Evolutionary conservation across 2,113 vertebrate genomes (phyloP).

Genomic region (Crotalus horridus): DNA sequence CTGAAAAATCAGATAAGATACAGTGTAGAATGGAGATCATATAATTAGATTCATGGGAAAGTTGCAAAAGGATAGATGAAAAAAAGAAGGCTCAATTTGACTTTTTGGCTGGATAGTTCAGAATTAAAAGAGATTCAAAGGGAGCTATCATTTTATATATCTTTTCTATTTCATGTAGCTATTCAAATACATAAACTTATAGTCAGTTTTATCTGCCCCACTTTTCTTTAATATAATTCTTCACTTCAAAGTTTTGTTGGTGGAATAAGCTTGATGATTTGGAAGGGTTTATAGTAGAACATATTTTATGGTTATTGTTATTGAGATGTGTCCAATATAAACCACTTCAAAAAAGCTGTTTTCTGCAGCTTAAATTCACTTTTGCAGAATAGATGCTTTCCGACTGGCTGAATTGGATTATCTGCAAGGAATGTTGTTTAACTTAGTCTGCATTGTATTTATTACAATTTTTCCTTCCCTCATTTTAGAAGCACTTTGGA

Average conservation of each 20-base stretch:
- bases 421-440: conserved; percentile 35
- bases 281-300: conserved; percentile 52
- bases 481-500: neutral
- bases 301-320: conserved; percentile 60
- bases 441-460: conserved; percentile 2
- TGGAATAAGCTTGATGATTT: conserved; percentile 58
- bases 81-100: neutral
- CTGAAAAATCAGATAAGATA: neutral
- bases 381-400: conserved; percentile 53
- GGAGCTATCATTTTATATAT: neutral
- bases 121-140: neutral
- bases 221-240: conserved; percentile 31
- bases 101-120: neutral
- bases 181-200: conserved; percentile 6
- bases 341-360: conserved; percentile 56
- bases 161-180: conserved; percentile 18
- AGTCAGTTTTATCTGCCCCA: neutral
- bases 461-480: neutral
- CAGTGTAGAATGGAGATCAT: neutral
- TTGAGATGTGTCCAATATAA: conserved; percentile 59
- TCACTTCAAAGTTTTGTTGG: conserved; percentile 24
- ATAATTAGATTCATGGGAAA: neutral
- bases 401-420: conserved; percentile 45
- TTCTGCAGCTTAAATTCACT: conserved; percentile 51
- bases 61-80: neutral